These are phyloP conservation scores for Hexactinellida sp. DNA, from an alignment of 37 sponge, comb jelly and placozoan genomes.

Conservation along the genomic window DNA sequence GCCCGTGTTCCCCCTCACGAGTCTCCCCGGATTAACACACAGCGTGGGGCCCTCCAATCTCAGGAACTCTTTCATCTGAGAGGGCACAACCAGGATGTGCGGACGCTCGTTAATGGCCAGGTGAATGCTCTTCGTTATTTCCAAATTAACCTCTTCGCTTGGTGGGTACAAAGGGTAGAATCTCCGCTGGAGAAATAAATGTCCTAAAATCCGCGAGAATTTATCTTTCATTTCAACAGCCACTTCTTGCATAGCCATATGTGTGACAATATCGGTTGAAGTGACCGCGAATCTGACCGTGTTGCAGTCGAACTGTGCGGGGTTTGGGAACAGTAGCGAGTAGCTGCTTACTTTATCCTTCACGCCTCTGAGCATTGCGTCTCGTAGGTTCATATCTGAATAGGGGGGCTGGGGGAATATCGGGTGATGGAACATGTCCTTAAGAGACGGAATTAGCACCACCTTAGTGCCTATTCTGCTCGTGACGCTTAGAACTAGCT, in stretches of 20 bases:
- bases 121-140: background rate
- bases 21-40: background rate
- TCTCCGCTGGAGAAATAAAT: background rate
- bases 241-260: background rate
- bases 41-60: background rate
- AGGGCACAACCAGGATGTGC: background rate
- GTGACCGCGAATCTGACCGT: background rate
- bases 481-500: background rate
- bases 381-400: background rate
- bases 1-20: background rate
- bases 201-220: background rate
- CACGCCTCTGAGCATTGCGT: background rate
- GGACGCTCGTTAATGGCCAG: background rate
- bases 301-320: background rate
- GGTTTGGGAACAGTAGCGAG: background rate
- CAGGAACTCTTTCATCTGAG: constrained; percentile 5
- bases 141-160: background rate
- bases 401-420: constrained; percentile 1
- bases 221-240: background rate
- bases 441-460: background rate
- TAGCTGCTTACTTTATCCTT: background rate
- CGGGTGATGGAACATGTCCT: background rate
- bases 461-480: background rate
- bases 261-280: background rate
- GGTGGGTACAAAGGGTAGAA: background rate